Evolutionary conservation across 2,888 invertebrate genomes (phyloP), one percentile per base, ranked within the genome.

Genomic region (Spilosoma lubricipeda): DNA sequence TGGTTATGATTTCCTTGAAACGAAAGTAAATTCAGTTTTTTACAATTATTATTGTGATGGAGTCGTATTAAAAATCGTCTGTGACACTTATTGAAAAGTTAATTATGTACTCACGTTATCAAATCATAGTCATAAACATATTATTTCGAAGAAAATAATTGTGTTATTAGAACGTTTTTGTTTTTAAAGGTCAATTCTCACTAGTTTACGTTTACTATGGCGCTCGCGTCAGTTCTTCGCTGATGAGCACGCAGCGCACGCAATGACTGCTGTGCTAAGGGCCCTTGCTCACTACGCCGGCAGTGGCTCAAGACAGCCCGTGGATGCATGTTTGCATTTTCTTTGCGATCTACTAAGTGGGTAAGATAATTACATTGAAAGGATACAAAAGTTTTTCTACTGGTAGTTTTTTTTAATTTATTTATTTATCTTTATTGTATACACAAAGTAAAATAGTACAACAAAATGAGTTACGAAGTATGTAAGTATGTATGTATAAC

Each of bases 261-360:
- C 92, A 0, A 88, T 92, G 90, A 82, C 92, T 3, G 93, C 94
- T 0, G 92, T 92, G 2, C 78, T 94, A 9, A 88, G 95, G 0
- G 91, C 93, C 0, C 86, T 95, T 2, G 87, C 93, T 3, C 93
- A 94, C 76, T 94, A 92, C 82, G 88, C 90, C 0, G 86, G 88
- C 42, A 91, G 90, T 69, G 90, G 91, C 0, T 87, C 88, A 0
- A 84, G 82, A 23, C 85, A 87, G 1, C 93, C 94, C 5, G 86
- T 94, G 0, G 91, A 93, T n/a, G 82, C 87, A 15, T 94, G 94
- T 75, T 78, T 95, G 79, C 92, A 93, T 74, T 95, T 95, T 79
- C 87, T 95, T 0, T 94, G 91, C 74, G 94, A 95, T 84, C 81
- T 95, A n/a, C 85, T 95, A 4, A 89, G 90, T 77, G 92, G 94